These are phyloP conservation scores for Sisor rabdophorus DNA, from an alignment of 2,113 vertebrate genomes.

Conservation along the genomic window DNA sequence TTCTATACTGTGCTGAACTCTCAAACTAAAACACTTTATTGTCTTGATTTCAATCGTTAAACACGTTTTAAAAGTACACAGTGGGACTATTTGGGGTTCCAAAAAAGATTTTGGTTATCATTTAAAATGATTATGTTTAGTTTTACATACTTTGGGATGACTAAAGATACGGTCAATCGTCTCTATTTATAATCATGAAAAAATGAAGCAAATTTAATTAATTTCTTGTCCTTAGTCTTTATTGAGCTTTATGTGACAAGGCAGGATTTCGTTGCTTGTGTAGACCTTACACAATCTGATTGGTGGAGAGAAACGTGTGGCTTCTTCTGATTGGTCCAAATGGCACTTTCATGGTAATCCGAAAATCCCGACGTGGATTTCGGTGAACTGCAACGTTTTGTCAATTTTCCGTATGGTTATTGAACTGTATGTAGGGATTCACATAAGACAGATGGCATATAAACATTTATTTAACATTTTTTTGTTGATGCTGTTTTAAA, in stretches of 20 bases:
- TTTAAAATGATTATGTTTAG: not conserved
- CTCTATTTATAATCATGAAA: not conserved
- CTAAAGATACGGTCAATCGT: not conserved
- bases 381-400: not conserved
- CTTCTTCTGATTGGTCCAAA: conserved; percentile 67
- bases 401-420: too few species aligned
- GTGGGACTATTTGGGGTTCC: too few species aligned
- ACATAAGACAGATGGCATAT: not conserved
- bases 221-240: not conserved
- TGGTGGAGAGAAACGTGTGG: conserved; percentile 70
- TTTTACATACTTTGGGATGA: not conserved
- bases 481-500: not conserved
- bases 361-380: conserved; percentile 52
- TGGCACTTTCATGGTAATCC: not conserved
- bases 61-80: too few species aligned
- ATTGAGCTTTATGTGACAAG: not conserved
- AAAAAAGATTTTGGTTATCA: not conserved
- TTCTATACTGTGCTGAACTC: not conserved
- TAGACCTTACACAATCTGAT: conserved; percentile 55
- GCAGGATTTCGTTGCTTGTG: conserved; percentile 55
- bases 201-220: not conserved
- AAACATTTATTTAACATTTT: not conserved
- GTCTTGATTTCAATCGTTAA: not conserved
- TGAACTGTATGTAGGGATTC: not conserved
- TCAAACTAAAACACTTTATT: not conserved